These are phyloP conservation scores for Cepphus grylle DNA, from an alignment of 2,113 vertebrate species.

Conservation along the genomic window DNA sequence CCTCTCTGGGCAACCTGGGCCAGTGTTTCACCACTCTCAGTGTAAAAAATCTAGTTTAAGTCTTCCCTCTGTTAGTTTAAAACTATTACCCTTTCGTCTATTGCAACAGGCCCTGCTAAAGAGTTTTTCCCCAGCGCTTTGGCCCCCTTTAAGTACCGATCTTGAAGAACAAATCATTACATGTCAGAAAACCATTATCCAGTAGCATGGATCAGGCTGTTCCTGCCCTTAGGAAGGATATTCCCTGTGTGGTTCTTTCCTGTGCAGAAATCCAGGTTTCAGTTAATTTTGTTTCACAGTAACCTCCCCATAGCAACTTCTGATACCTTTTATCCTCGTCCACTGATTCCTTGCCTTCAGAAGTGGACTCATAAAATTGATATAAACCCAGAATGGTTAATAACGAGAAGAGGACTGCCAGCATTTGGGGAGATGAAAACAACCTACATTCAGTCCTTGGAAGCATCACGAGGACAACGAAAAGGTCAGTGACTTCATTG, in stretches of 20 bases:
- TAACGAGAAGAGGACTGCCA: not conserved
- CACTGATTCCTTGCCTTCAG: not conserved
- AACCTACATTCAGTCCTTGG: not conserved
- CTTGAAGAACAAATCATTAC: not conserved
- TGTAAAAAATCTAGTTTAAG: not conserved
- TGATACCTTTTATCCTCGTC: not conserved
- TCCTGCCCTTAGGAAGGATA: not conserved
- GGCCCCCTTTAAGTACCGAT: not conserved
- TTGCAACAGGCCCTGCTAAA: not conserved
- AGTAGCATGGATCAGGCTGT: not conserved
- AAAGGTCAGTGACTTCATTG: slow-evolving; percentile 50
- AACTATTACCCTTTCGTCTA: not conserved
- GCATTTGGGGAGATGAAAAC: not conserved
- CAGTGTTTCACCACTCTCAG: not conserved
- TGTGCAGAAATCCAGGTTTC: not conserved
- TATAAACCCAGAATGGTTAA: not conserved
- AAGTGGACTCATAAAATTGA: not conserved
- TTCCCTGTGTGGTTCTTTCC: not conserved
- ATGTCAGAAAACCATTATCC: not conserved
- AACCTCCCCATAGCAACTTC: not conserved
- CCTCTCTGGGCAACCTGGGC: not conserved
- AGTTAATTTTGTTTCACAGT: not conserved
- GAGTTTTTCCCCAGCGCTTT: not conserved
- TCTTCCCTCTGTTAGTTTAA: not conserved
- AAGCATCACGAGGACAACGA: not conserved